phyloP scores from a whole-genome alignment of 2,797 vertebrate species.

The Poeciliopsis presidionis region DNA sequence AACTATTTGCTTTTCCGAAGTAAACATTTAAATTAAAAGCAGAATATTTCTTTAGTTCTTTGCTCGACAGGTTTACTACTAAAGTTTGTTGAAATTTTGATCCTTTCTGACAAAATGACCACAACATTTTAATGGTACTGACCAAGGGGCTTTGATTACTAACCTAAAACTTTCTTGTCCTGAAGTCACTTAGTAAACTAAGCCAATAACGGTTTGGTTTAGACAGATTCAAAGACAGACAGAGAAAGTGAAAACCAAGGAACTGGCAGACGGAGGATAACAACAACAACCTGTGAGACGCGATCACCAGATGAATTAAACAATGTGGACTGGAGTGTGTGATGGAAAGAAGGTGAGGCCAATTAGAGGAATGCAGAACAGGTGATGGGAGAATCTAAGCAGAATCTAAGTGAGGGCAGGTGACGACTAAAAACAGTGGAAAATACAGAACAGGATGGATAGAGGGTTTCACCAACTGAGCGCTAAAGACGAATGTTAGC shows the following conservation, averaged over 20 bases:
- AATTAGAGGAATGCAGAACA: background rate
- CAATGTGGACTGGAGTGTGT: background rate
- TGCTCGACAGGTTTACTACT: background rate
- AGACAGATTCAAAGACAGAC: background rate
- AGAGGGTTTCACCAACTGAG: background rate
- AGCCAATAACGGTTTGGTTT: background rate
- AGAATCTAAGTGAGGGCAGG: background rate
- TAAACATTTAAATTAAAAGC: too few relatives aligned
- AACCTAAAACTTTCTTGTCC: background rate
- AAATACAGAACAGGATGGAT: background rate
- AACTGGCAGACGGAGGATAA: background rate
- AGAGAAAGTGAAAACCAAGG: background rate
- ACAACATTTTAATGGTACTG: background rate
- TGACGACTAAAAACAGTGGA: background rate
- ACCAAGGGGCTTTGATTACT: background rate
- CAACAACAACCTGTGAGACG: background rate
- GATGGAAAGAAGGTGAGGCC: background rate
- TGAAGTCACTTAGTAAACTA: background rate
- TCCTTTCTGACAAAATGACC: background rate
- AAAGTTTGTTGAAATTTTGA: background rate
- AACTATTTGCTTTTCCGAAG: too few relatives aligned
- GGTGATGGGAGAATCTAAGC: background rate
- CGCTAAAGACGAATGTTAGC: background rate
- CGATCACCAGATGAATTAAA: background rate
- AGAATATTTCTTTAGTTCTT: background rate